A percentile compares a stretch with the other conserved stretches of the same genome.
Evolutionary conservation across 92 coral and sea anemone genomes (phyloP).

Genomic region (Epizoanthus scotinus): DNA sequence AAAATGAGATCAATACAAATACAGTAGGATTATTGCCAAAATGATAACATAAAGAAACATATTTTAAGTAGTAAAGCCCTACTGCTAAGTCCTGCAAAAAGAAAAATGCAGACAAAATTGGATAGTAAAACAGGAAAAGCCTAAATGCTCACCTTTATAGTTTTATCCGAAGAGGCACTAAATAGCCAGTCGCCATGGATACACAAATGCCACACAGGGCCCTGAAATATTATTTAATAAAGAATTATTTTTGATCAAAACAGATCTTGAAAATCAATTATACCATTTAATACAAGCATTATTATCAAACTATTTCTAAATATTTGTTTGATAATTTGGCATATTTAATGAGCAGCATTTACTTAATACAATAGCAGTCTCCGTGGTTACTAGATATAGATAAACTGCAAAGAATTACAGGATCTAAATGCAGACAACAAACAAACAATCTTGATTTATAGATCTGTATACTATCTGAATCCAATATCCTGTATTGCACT

Average conservation of each 20-base stretch:
- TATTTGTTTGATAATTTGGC: neutral
- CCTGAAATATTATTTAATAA: constrained; percentile 51
- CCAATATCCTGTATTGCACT: too few relatives aligned
- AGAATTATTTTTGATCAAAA: neutral
- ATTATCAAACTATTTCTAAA: neutral
- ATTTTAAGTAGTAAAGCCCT: neutral
- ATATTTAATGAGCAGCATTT: too few relatives aligned
- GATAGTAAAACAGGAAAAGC: neutral
- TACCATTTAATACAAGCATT: neutral
- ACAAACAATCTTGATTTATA: too few relatives aligned
- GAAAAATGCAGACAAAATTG: neutral
- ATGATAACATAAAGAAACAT: too few relatives aligned
- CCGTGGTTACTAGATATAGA: too few relatives aligned
- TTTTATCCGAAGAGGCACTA: constrained; percentile 98
- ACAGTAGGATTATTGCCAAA: too few relatives aligned
- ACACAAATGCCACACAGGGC: constrained; percentile 99
- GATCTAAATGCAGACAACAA: too few relatives aligned
- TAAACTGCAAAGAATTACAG: too few relatives aligned
- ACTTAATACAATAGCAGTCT: too few relatives aligned
- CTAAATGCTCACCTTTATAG: constrained; percentile 74
- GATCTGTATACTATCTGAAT: too few relatives aligned
- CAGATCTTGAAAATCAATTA: neutral
- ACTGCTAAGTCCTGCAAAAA: neutral
- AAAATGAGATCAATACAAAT: too few relatives aligned
- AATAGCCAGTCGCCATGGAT: constrained; percentile 95